These are phyloP conservation scores for Lasioglossum zephyrum DNA, from an alignment of 2,888 invertebrate genomes.

Conservation along the genomic window DNA sequence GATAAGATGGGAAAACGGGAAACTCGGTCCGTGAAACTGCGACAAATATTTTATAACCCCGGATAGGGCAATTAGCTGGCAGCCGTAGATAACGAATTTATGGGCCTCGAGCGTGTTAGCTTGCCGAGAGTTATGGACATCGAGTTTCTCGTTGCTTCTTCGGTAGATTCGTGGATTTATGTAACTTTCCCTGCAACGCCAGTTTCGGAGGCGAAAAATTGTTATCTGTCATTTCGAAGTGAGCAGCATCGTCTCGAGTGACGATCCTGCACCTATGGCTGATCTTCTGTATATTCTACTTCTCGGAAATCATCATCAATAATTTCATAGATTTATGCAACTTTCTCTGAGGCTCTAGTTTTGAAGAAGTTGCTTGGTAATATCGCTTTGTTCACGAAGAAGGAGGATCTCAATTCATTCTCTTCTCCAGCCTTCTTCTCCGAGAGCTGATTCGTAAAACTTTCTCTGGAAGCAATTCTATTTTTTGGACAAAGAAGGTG, in stretches of 20 bases:
- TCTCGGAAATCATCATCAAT: background rate
- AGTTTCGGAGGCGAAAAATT: background rate
- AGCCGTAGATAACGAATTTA: conserved; percentile 18
- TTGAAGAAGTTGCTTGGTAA: background rate
- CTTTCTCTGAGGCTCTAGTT: background rate
- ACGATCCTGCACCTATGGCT: background rate
- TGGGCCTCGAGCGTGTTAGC: background rate
- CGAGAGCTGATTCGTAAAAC: background rate
- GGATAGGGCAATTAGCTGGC: conserved; percentile 13
- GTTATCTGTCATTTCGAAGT: background rate
- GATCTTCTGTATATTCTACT: background rate
- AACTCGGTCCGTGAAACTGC: conserved; percentile 32
- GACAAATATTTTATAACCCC: conserved; percentile 33
- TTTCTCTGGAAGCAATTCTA: background rate
- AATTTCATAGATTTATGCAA: background rate
- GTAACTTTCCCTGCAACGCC: background rate
- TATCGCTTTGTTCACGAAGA: background rate
- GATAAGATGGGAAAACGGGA: conserved; percentile 46
- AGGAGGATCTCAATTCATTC: background rate
- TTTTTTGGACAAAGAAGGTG: background rate
- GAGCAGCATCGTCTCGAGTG: background rate
- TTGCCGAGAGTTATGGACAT: background rate
- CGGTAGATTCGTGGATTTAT: background rate
- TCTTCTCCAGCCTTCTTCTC: background rate
- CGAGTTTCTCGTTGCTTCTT: conserved; percentile 1